A percentile compares a stretch with the other conserved stretches of the same genome.
These are phyloP conservation scores for Brassicogethes aeneus DNA, from an alignment of 2,888 invertebrate genomes.

Conservation along the genomic window DNA sequence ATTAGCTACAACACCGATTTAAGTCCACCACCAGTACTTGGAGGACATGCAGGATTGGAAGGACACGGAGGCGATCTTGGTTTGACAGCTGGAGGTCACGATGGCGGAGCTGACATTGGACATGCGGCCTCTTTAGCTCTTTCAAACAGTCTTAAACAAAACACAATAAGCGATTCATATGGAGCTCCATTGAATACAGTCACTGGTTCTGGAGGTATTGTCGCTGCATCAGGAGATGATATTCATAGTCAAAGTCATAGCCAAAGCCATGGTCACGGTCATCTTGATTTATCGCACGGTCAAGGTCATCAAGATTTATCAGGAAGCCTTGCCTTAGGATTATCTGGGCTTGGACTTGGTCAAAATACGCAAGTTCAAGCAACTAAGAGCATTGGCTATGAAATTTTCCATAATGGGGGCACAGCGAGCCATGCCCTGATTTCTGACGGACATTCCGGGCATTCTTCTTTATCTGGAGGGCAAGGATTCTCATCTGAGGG, in stretches of 20 bases:
- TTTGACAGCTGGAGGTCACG: conserved; percentile 5
- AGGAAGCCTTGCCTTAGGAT: conserved; percentile 20
- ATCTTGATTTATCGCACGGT: conserved; percentile 24
- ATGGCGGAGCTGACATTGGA: background rate
- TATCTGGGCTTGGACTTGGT: conserved; percentile 21
- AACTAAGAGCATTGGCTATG: conserved; percentile 41
- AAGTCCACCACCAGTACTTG: conserved; percentile 26
- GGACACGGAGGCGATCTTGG: conserved; percentile 5
- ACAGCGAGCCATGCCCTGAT: conserved; percentile 1
- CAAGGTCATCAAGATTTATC: conserved; percentile 9
- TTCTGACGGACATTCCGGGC: conserved; percentile 6
- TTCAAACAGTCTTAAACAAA: conserved; percentile 6
- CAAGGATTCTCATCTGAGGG: too few species aligned
- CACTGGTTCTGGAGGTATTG: conserved; percentile 37
- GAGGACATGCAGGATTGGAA: background rate
- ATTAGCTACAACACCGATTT: conserved; percentile 35
- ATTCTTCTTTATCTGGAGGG: background rate
- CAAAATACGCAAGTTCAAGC: conserved; percentile 25
- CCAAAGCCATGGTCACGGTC: conserved; percentile 27
- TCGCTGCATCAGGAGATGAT: conserved; percentile 31
- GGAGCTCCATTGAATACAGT: conserved; percentile 43
- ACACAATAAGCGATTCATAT: conserved; percentile 44
- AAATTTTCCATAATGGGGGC: conserved; percentile 29
- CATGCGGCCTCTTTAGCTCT: conserved; percentile 3
- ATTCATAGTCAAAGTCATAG: conserved; percentile 21